Evolutionary conservation across 2,888 invertebrate species (phyloP), one percentile per base, ranked within the genome.

Genomic region (Muscina levida): DNA sequence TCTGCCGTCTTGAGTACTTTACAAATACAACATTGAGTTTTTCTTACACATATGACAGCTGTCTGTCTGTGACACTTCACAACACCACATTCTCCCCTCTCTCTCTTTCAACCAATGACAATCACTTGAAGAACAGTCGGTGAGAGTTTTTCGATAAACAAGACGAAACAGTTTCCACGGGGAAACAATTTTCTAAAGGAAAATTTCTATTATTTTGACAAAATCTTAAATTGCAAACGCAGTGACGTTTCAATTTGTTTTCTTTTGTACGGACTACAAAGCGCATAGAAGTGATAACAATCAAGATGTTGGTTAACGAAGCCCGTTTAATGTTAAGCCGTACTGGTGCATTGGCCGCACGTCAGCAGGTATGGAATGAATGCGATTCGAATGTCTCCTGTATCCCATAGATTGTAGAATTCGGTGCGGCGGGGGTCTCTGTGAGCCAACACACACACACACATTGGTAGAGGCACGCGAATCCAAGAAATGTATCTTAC

Each of bases 161-260:
- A 83, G 71, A 72, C n/a, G 26, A 48, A 62, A 65, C 62, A 62
- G 57, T 77, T 78, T 71, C 56, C 37, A 42, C 51, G 37, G 51
- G 67, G 31, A 66, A 65, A 59, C 19, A 6, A 11, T 31, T 15
- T 15, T 15, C 10, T 62, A 19, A 31, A 57, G 46, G 13, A 56
- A 62, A 39, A 74, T 11, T 74, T 8, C 46, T 57, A 44, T 19
- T 62, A 68, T 71, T 74, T 71, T 67, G 39, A 13, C 6, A 56
- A 19, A 15, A 62, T 53, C 46, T 1, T 75, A 83, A 87, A 87
- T 90, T 89, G 89, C 86, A 85, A 86, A 85, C 89, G 89, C 88
- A 89, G 89, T 87, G 89, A 75, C 89, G 88, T 89, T 89, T 89
- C 87, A 87, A 88, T 88, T 88, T n/a, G n/a, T n/a, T n/a, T n/a